A percentile compares a stretch with the other conserved stretches of the same genome.
Conservation (phyloP, 2,888 invertebrate species). For the Desoria tigrina region DNA sequence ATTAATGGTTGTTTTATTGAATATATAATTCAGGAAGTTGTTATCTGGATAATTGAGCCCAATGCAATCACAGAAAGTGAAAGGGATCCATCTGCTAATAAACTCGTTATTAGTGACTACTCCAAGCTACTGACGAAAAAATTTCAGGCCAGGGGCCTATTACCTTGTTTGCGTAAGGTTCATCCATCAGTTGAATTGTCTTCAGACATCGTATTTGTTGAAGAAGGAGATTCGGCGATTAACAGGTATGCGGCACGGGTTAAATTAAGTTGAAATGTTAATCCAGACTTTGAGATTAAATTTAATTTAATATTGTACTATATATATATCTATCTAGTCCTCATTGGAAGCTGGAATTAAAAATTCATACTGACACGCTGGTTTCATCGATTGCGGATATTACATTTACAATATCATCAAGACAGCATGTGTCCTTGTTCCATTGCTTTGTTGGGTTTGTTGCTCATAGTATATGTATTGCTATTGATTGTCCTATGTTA, state of each 20-base stretch:
- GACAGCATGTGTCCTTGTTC: slow-evolving; percentile 13
- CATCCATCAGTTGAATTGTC: slow-evolving; percentile 14
- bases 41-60: slow-evolving; percentile 22
- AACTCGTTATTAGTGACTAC: slow-evolving; percentile 1
- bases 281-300: too few species aligned
- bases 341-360: too few species aligned
- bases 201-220: slow-evolving; percentile 2
- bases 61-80: slow-evolving; percentile 4
- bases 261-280: too few species aligned
- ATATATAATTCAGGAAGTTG: slow-evolving; percentile 5
- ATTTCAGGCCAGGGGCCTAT: slow-evolving; percentile 8
- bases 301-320: too few species aligned
- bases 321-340: too few species aligned
- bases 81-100: neutral
- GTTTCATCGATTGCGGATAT: neutral
- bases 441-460: slow-evolving; percentile 19
- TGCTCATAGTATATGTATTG: neutral
- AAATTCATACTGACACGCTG: too few species aligned
- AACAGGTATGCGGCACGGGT: too few species aligned
- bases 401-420: neutral
- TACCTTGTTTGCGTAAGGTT: slow-evolving; percentile 13
- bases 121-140: neutral
- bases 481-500: neutral
- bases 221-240: neutral
- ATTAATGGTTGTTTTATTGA: too few species aligned